These are phyloP conservation scores for Drosophila erecta DNA, from an alignment of 1,140 invertebrate species.

Conservation along the genomic window DNA sequence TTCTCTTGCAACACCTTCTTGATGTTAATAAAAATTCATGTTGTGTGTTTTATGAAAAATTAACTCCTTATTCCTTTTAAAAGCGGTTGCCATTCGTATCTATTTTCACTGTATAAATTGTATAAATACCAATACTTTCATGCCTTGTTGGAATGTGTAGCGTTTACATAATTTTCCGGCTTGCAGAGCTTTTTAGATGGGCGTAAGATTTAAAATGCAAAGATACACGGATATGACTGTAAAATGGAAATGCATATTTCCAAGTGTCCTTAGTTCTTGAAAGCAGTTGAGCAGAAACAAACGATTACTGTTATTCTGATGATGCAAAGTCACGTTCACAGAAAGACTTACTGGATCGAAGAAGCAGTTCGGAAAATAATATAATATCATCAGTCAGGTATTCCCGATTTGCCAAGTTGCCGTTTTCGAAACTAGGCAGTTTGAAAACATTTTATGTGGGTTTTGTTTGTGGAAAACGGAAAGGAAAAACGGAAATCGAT, in stretches of 20 bases:
- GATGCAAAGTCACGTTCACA: slow-evolving; percentile 19
- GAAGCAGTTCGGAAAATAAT: background rate
- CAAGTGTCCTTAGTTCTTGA: slow-evolving; percentile 12
- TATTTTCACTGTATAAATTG: too few species aligned
- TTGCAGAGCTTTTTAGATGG: slow-evolving; percentile 33
- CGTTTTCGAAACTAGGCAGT: too few species aligned
- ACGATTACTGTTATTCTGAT: slow-evolving; percentile 22
- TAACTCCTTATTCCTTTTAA: too few species aligned
- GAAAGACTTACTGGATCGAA: background rate
- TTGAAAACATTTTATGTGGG: too few species aligned
- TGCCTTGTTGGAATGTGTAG: slow-evolving; percentile 50
- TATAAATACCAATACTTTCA: slow-evolving; percentile 18
- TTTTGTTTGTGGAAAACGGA: too few species aligned
- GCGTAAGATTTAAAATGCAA: slow-evolving; percentile 7
- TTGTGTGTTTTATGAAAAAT: background rate
- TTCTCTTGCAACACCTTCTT: too few species aligned
- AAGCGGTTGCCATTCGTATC: too few species aligned
- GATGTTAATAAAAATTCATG: too few species aligned
- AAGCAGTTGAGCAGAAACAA: slow-evolving; percentile 21
- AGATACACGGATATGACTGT: slow-evolving; percentile 24
- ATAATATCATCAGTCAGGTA: background rate
- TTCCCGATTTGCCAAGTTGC: too few species aligned
- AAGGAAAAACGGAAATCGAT: too few species aligned
- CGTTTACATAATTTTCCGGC: slow-evolving; percentile 5
- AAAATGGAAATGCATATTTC: background rate